A percentile compares a stretch with the other conserved stretches of the same genome.
Evolutionary conservation across 2,888 invertebrate genomes (phyloP).

Genomic region (Syritta pipiens): DNA sequence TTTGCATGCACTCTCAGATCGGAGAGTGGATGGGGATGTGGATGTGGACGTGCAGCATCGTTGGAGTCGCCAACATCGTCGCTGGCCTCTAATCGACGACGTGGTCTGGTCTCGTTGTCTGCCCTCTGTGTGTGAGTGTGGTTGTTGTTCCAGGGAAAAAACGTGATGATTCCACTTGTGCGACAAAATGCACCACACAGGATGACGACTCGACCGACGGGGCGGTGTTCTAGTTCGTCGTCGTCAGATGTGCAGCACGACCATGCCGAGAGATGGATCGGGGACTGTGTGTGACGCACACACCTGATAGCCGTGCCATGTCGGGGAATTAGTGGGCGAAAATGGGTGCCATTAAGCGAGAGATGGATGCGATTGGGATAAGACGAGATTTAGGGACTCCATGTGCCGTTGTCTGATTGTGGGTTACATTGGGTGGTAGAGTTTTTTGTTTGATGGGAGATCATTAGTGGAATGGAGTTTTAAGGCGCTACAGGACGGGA

Average conservation of each 20-base stretch:
- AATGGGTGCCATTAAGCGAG: conserved; percentile 60
- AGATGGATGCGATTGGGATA: conserved; percentile 50
- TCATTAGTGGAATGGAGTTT: too few species aligned
- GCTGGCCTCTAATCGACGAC: conserved; percentile 29
- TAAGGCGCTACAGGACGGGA: too few species aligned
- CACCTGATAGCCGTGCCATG: conserved; percentile 45
- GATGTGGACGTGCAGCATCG: neutral
- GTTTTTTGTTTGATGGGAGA: too few species aligned
- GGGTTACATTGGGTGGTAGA: too few species aligned
- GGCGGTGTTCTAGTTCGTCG: conserved; percentile 57
- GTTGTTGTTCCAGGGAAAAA: conserved; percentile 50
- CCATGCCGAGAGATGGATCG: conserved; percentile 20
- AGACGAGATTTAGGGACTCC: conserved; percentile 18
- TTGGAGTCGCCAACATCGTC: conserved; percentile 3
- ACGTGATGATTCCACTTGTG: conserved; percentile 69
- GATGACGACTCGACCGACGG: too few species aligned
- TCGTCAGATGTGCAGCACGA: conserved; percentile 28
- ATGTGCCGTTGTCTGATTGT: too few species aligned
- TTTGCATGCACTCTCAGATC: conserved; percentile 58
- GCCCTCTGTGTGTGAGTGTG: neutral
- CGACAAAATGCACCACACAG: conserved; percentile 67
- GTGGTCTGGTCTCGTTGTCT: neutral
- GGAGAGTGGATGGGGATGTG: conserved; percentile 16
- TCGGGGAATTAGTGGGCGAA: conserved; percentile 57
- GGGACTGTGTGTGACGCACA: conserved; percentile 53